These are phyloP conservation scores for Megaustenia siamemsis DNA, from an alignment of 2,888 invertebrate genomes.

Conservation along the genomic window DNA sequence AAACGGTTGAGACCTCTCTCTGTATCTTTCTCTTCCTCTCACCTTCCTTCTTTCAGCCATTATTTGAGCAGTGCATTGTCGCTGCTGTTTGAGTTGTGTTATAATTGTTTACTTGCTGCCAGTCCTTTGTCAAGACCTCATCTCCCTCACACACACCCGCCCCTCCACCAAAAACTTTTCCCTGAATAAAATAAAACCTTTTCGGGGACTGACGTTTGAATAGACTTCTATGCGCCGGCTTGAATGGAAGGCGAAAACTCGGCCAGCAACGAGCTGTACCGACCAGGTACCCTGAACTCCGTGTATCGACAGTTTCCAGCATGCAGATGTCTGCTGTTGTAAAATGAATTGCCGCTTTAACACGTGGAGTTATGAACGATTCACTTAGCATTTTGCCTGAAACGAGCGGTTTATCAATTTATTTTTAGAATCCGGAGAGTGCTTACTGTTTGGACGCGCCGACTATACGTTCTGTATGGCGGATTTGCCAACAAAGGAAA, in stretches of 20 bases:
- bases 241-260: not conserved
- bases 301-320: not conserved
- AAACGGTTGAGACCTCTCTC: not conserved
- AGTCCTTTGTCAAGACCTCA: not conserved
- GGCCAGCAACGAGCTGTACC: not conserved
- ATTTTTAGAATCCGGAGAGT: slow-evolving; percentile 20
- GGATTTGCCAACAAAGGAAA: slow-evolving; percentile 31
- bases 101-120: slow-evolving; percentile 17
- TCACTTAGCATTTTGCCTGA: slow-evolving; percentile 12
- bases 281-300: too few species aligned
- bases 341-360: slow-evolving; percentile 28
- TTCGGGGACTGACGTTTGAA: not conserved
- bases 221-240: not conserved
- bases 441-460: not conserved
- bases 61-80: slow-evolving; percentile 36
- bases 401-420: slow-evolving; percentile 28
- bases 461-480: not conserved
- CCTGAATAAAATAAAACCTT: not conserved
- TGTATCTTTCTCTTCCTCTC: not conserved
- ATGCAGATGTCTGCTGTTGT: slow-evolving; percentile 12
- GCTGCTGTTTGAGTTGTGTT: slow-evolving; percentile 35
- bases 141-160: not conserved
- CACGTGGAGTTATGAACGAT: slow-evolving; percentile 36
- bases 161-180: not conserved
- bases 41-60: not conserved